Evolutionary conservation across 2,113 vertebrate species (phyloP).

Genomic region (Sprattus sprattus): DNA sequence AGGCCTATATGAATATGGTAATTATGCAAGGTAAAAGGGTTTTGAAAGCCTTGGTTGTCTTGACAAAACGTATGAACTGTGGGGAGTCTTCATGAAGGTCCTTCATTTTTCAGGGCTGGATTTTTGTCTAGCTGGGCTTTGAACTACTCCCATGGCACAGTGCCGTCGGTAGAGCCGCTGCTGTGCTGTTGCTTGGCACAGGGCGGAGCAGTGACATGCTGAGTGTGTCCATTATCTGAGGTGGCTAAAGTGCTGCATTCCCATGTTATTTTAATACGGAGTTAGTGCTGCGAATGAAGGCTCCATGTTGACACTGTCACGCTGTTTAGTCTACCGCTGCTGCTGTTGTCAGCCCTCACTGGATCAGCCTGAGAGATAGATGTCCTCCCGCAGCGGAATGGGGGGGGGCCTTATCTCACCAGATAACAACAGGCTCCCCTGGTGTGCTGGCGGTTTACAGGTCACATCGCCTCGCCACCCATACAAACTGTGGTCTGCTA

Average conservation of each 20-base stretch:
- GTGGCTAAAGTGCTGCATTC: background rate
- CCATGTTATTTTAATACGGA: background rate
- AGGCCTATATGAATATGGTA: too few relatives aligned
- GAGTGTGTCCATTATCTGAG: background rate
- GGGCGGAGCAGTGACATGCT: background rate
- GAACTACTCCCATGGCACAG: background rate
- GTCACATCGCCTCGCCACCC: conserved; percentile 28
- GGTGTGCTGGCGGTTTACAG: conserved; percentile 42
- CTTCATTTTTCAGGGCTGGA: background rate
- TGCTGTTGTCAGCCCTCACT: conserved; percentile 22
- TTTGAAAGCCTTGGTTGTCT: background rate
- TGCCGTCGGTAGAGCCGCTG: background rate
- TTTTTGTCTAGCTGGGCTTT: background rate
- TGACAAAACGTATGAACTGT: background rate
- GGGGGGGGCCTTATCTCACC: conserved; percentile 40
- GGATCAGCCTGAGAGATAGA: conserved; percentile 28
- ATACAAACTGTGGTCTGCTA: conserved; percentile 22
- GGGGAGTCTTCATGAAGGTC: background rate
- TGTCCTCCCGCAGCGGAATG: conserved; percentile 23
- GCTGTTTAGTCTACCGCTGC: conserved; percentile 19
- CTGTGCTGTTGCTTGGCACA: background rate
- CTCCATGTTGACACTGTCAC: background rate
- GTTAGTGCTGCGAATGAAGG: background rate
- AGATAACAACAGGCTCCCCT: conserved; percentile 42
- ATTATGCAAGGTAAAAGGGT: too few relatives aligned